Conservation (phyloP, 2,797 vertebrate species). For the Crocodylus rhombifer region DNA sequence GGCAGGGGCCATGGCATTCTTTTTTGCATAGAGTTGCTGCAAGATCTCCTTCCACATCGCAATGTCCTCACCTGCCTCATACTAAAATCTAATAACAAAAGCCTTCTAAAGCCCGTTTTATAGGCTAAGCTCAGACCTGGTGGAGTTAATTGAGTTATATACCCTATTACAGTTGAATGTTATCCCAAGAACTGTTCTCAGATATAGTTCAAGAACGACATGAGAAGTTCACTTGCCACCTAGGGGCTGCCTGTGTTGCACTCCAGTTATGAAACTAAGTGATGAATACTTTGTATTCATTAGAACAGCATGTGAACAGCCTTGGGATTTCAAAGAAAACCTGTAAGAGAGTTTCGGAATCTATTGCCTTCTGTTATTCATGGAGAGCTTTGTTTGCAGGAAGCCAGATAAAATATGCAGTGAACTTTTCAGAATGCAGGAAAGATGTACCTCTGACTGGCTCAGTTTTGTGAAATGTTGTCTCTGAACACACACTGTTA, state of each 20-base stretch:
- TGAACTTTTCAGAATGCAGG: neutral
- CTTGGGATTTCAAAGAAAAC: neutral
- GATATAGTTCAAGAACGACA: neutral
- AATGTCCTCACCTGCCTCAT: neutral
- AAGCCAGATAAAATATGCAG: neutral
- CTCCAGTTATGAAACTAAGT: neutral
- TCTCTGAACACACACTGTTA: neutral
- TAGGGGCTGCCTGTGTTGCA: neutral
- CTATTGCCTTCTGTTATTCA: neutral
- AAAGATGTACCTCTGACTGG: neutral
- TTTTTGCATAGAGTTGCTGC: neutral
- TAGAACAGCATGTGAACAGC: neutral
- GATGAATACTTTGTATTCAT: rapidly evolving
- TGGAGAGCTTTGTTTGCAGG: neutral
- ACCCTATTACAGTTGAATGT: neutral
- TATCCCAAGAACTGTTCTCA: rapidly evolving
- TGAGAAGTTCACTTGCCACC: neutral
- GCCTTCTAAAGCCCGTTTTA: neutral
- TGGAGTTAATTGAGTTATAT: neutral
- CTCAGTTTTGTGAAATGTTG: neutral
- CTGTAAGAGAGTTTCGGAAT: neutral
- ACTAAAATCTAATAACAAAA: neutral
- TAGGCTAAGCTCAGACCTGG: neutral
- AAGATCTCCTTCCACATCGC: neutral
- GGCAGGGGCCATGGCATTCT: neutral